Conservation (phyloP, 2,888 invertebrate genomes). For the Colostygia pectinataria region DNA sequence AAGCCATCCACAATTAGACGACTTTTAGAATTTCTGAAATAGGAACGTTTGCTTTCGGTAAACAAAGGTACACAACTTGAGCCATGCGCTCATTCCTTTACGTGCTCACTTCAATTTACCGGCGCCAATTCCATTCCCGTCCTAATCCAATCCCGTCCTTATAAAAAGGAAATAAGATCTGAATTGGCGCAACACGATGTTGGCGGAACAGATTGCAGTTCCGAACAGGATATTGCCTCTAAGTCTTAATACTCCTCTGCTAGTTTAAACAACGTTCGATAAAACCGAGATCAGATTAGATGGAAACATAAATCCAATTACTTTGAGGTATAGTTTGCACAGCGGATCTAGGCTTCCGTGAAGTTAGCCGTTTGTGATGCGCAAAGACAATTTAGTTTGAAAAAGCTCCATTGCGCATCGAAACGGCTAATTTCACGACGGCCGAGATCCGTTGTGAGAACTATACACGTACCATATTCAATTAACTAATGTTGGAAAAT, state of each 20-base stretch:
- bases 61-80: conserved; percentile 17
- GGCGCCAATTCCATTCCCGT: conserved; percentile 4
- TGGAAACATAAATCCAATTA: conserved; percentile 19
- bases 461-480: no score
- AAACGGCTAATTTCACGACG: no score
- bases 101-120: conserved; percentile 25
- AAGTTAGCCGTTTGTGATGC: no score
- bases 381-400: no score
- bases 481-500: no score
- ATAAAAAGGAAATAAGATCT: conserved; percentile 11
- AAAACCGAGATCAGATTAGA: conserved; percentile 28
- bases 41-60: neutral
- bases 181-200: conserved; percentile 9
- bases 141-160: conserved; percentile 8
- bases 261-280: conserved; percentile 19
- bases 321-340: no score
- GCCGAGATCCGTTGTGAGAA: no score
- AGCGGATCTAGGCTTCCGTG: no score
- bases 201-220: conserved; percentile 20
- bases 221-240: conserved; percentile 55
- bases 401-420: no score
- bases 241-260: conserved; percentile 32
- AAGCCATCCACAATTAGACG: no score
- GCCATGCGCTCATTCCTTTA: conserved; percentile 10
- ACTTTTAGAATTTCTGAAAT: no score